Conservation (phyloP, 2,113 vertebrate genomes). For the Elephantulus edwardii region DNA sequence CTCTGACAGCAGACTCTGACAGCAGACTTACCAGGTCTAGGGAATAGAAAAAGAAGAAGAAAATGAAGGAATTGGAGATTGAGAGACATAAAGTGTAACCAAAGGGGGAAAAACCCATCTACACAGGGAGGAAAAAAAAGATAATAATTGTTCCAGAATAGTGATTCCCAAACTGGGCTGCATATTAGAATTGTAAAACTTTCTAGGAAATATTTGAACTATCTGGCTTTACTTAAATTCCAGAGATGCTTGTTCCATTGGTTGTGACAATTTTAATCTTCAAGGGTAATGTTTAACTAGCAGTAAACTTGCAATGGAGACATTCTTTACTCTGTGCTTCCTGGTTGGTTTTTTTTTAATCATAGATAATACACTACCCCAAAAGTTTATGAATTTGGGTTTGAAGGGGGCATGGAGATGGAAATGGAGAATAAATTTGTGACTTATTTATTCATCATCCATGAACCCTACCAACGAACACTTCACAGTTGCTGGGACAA, state of each 20-base stretch:
- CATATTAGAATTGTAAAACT: not conserved
- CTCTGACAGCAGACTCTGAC: too few relatives aligned
- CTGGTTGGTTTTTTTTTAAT: not conserved
- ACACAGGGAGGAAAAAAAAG: too few relatives aligned
- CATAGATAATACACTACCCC: conserved; percentile 7
- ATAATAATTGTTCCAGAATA: not conserved
- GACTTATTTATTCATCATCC: not conserved
- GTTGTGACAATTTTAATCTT: not conserved
- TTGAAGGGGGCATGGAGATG: not conserved
- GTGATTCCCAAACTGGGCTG: not conserved
- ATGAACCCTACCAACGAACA: not conserved
- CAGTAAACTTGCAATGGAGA: not conserved
- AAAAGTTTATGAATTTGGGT: conserved; percentile 2
- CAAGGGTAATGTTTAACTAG: not conserved
- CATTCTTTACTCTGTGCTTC: not conserved
- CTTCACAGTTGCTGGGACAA: too few relatives aligned
- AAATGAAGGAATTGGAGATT: not conserved
- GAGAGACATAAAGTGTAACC: too few relatives aligned
- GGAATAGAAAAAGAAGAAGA: not conserved
- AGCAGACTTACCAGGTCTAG: too few relatives aligned
- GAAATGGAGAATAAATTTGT: not conserved
- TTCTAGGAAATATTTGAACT: not conserved
- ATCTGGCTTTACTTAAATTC: not conserved
- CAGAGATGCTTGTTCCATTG: not conserved
- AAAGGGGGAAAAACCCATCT: not conserved